phyloP scores from a whole-genome alignment of 2,113 vertebrate species.

The Tinamus guttatus region DNA sequence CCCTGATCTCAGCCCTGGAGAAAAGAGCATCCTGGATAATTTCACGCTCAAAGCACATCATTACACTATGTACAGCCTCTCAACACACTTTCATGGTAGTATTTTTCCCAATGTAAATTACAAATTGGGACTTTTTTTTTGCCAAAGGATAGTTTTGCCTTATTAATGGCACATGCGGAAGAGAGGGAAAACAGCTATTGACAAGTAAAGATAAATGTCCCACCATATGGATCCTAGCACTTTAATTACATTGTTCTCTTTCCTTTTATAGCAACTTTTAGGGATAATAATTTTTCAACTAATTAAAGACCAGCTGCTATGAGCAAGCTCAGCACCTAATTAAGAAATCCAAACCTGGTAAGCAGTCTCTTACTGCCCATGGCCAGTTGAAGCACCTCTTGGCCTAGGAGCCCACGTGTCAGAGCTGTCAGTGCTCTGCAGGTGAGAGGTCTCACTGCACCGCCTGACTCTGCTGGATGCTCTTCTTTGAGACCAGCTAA shows the following conservation, averaged over 20 bases:
- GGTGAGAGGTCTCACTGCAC: conserved; percentile 61
- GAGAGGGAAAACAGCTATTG: conserved; percentile 66
- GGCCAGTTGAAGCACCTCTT: conserved; percentile 78
- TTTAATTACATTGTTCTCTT: conserved; percentile 83
- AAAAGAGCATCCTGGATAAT: not conserved
- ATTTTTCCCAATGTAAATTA: conserved; percentile 43
- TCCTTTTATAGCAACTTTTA: conserved; percentile 80
- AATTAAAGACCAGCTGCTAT: conserved; percentile 87
- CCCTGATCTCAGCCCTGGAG: not conserved
- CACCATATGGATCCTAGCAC: conserved; percentile 79
- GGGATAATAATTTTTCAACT: conserved; percentile 86
- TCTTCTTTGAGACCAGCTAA: conserved; percentile 34
- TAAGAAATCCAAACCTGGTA: conserved; percentile 80
- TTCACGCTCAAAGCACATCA: conserved; percentile 55
- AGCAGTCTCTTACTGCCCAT: conserved; percentile 80
- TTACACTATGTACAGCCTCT: not conserved
- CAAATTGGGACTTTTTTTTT: not conserved
- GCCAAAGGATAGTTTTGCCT: conserved; percentile 53
- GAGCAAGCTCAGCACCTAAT: conserved; percentile 79
- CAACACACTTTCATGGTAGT: conserved; percentile 26
- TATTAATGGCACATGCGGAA: conserved; percentile 50
- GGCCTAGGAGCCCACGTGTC: conserved; percentile 62
- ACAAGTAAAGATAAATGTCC: conserved; percentile 67
- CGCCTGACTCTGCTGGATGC: conserved; percentile 36
- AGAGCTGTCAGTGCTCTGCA: conserved; percentile 72